Evolutionary conservation across 1,140 invertebrate genomes (phyloP), one percentile per base, ranked within the genome.

Genomic region (Ceratitis capitata): DNA sequence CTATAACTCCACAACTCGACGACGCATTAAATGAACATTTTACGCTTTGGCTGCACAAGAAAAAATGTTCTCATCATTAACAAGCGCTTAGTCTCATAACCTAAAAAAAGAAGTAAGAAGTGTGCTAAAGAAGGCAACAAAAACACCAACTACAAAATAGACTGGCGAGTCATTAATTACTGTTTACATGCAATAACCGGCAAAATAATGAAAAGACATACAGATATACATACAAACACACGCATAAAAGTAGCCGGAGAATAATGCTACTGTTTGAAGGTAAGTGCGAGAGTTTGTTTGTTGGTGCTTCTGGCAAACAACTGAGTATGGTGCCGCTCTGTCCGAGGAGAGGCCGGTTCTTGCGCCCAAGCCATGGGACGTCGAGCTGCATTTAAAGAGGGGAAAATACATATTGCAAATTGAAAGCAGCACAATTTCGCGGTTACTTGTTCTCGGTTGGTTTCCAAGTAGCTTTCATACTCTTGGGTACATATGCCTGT

Each of bases 1-100:
- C 19, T n/a, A 56, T 19, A 45, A 35, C 69, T 45, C 10, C 39
- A 12, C 39, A 23, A 26, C 69, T 42, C 45, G 19, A 78, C 39
- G 42, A 23, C 10, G 42, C 45, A 45, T 78, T 78, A n/a, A 45
- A 78, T 78, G 19, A 78, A 26, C 35, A 78, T 45, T 45, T 45
- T 45, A 23, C 69, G 23, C 26, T 61, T n/a, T 29, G 23, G 29
- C 58, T 12, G 35, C 16, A 69, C 14, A 78, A 78, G n/a, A n/a
- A n/a, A n/a, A n/a, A 45, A 78, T 45, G 32, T 78, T 78, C 69
- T 78, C 69, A 78, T 45, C 69, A 78, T 78, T 78, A 78, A 78
- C 19, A n/a, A 78, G 69, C 39, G 39, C 39, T 23, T 45, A 78
- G 69, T 78, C 69, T 42, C 39, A 26, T 78, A 45, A 78, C 69